These are phyloP conservation scores for Venturia canescens DNA, from an alignment of 1,140 invertebrate genomes.

Conservation along the genomic window DNA sequence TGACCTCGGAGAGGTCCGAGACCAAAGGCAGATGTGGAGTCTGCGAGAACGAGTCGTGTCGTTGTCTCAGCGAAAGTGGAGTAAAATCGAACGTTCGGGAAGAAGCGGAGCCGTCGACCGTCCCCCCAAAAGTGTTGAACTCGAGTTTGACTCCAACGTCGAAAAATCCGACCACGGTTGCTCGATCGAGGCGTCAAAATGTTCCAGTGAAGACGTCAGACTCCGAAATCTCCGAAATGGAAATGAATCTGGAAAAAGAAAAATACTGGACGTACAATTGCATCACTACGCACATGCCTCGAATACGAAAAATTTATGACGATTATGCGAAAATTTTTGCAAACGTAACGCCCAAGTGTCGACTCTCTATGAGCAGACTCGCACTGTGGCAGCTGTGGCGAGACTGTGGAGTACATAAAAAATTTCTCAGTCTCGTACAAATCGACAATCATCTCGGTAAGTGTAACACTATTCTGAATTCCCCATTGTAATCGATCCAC, in stretches of 20 bases:
- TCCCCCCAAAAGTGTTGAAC: not conserved
- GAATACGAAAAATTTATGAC: constrained; percentile 75
- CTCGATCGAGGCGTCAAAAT: not conserved
- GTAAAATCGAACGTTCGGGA: not conserved
- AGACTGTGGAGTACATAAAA: constrained; percentile 75
- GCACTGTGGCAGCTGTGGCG: constrained; percentile 80
- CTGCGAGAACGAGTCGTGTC: constrained; percentile 18
- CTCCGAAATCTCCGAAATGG: not conserved
- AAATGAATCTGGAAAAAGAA: constrained; percentile 57
- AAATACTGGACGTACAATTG: constrained; percentile 69
- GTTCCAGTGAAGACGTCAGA: not conserved
- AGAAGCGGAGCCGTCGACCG: not conserved
- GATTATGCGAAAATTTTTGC: constrained; percentile 75
- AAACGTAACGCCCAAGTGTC: constrained; percentile 54
- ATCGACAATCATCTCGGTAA: constrained; percentile 70
- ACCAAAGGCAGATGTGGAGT: constrained; percentile 13
- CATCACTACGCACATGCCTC: constrained; percentile 72
- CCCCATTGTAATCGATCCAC: no score
- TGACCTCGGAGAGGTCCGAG: constrained; percentile 17
- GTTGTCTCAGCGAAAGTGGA: not conserved
- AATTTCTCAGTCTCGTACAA: constrained; percentile 74
- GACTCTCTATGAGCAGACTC: constrained; percentile 75
- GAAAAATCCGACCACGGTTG: not conserved
- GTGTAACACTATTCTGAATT: not conserved
- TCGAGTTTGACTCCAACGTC: not conserved